Conservation (phyloP, 2,113 vertebrate genomes). For the Nymphicus hollandicus region DNA sequence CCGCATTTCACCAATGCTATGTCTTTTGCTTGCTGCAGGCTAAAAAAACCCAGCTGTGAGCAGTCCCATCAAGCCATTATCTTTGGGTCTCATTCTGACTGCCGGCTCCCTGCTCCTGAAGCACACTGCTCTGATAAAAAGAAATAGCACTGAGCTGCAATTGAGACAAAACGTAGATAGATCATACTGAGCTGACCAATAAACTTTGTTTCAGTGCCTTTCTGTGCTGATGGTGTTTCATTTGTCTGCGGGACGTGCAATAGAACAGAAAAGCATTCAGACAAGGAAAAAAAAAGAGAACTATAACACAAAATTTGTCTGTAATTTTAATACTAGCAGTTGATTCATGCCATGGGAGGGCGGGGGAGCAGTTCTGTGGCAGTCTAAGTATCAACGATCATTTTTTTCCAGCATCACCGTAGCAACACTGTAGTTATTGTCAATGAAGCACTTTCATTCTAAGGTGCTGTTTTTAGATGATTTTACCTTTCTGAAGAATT, state of each 20-base stretch:
- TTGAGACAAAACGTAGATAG: not conserved
- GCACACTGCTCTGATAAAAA: not conserved
- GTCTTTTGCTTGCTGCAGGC: not conserved
- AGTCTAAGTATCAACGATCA: constrained; percentile 40
- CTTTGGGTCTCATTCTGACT: not conserved
- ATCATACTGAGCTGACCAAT: constrained; percentile 2
- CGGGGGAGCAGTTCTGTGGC: constrained; percentile 14
- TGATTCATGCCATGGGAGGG: constrained; percentile 41
- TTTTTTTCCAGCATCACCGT: constrained; percentile 61
- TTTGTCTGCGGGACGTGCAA: not conserved
- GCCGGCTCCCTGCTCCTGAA: not conserved
- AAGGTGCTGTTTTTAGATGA: constrained; percentile 57
- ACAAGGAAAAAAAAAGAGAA: constrained; percentile 3
- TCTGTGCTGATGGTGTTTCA: not conserved
- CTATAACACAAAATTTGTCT: constrained; percentile 30
- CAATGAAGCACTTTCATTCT: constrained; percentile 56
- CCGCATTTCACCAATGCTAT: not conserved
- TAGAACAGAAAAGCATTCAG: constrained; percentile 26
- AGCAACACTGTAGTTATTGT: constrained; percentile 66
- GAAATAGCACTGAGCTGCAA: not conserved
- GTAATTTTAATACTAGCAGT: constrained; percentile 45
- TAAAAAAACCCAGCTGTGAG: not conserved
- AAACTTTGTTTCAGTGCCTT: constrained; percentile 12
- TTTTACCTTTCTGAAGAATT: constrained; percentile 62
- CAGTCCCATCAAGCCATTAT: not conserved